Evolutionary conservation across 1,140 invertebrate species (phyloP).

Genomic region (Brachionus koreanus): DNA sequence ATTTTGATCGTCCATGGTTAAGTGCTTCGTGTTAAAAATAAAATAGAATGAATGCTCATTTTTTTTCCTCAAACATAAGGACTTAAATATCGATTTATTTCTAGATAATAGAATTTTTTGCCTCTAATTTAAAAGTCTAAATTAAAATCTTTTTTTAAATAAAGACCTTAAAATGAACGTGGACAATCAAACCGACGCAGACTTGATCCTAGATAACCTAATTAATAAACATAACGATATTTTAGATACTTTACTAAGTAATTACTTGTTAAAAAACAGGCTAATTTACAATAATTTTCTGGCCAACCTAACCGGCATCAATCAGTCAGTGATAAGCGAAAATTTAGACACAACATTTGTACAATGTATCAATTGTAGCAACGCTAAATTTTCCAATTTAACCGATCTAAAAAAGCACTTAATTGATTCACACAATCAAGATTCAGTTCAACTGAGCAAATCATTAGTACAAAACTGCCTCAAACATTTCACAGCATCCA

Average conservation of each 20-base stretch:
- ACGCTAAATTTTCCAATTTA: neutral
- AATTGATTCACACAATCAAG: neutral
- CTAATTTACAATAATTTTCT: neutral
- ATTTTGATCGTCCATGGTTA: slow-evolving; percentile 12
- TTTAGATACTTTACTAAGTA: slow-evolving; percentile 5
- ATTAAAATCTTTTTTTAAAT: neutral
- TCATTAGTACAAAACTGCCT: neutral
- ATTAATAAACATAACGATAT: slow-evolving; percentile 22
- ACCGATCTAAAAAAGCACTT: neutral
- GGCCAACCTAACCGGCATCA: neutral
- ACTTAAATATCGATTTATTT: neutral
- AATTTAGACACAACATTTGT: neutral
- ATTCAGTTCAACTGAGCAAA: neutral
- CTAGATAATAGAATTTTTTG: neutral
- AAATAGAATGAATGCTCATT: neutral
- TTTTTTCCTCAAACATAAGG: neutral
- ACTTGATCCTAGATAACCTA: neutral
- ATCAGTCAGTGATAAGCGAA: neutral
- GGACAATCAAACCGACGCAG: neutral
- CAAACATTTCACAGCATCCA: neutral
- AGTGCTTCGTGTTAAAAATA: neutral
- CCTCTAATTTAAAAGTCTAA: neutral
- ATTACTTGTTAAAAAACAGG: slow-evolving; percentile 5
- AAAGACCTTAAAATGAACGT: neutral
- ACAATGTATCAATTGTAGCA: neutral